Conservation (phyloP, 1,140 invertebrate species). For the Orius insidiosus region DNA sequence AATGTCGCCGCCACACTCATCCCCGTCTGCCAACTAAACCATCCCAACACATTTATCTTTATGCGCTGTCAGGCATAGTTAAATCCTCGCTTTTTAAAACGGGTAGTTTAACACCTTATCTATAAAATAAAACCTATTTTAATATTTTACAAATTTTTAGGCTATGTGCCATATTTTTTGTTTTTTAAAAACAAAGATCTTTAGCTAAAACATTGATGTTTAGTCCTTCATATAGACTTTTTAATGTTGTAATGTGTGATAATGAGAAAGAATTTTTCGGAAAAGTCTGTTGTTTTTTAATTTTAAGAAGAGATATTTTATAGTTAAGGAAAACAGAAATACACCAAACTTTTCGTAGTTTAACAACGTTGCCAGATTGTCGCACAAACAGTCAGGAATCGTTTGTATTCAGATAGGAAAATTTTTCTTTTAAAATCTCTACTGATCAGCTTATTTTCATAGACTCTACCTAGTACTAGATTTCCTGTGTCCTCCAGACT, state of each 20-base stretch:
- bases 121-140: conserved; percentile 2
- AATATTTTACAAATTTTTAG: not conserved
- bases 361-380: too few species aligned
- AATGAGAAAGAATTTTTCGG: not conserved
- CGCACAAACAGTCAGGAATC: too few species aligned
- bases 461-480: too few species aligned
- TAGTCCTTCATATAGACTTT: conserved; percentile 1
- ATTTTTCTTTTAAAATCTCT: too few species aligned
- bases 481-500: too few species aligned
- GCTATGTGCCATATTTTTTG: not conserved
- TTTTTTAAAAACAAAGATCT: not conserved
- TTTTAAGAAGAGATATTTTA: too few species aligned
- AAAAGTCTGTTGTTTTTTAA: not conserved
- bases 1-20: conserved; percentile 51
- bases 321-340: too few species aligned
- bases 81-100: conserved; percentile 4
- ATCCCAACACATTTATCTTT: conserved; percentile 22
- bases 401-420: too few species aligned
- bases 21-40: conserved; percentile 51
- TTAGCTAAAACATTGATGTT: not conserved
- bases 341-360: too few species aligned
- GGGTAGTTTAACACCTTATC: not conserved
- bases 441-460: too few species aligned
- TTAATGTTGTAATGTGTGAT: not conserved
- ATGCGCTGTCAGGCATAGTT: conserved; percentile 21